A percentile compares a stretch with the other conserved stretches of the same genome.
Evolutionary conservation across 2,113 vertebrate genomes (phyloP).

Genomic region (Progne subis): DNA sequence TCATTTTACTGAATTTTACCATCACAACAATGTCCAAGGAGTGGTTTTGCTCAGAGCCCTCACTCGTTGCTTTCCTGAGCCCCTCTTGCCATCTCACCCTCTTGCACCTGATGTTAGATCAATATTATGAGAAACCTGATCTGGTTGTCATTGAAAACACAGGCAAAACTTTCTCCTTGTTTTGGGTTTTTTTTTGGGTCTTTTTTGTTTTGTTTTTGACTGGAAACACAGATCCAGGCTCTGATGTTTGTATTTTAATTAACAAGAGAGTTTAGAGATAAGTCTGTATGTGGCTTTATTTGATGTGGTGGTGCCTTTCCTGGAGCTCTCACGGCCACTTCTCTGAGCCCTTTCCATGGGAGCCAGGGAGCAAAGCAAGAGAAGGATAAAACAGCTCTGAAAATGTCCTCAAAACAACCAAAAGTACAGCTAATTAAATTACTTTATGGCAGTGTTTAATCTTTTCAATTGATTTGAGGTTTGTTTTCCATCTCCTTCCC

Average conservation of each 20-base stretch:
- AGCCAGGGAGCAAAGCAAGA: background rate
- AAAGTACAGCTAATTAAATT: background rate
- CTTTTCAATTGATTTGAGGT: background rate
- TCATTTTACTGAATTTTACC: background rate
- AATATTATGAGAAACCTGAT: conserved; percentile 5
- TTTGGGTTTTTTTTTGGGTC: background rate
- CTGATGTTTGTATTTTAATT: conserved; percentile 32
- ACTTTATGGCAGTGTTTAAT: background rate
- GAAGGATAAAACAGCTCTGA: background rate
- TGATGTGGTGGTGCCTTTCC: background rate
- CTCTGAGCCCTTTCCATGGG: fast-evolving
- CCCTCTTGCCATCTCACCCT: background rate
- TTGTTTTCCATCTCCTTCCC: background rate
- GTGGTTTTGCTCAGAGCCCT: background rate
- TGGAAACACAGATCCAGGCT: background rate
- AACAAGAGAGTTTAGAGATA: background rate
- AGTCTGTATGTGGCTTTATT: background rate
- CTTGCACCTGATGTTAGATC: background rate
- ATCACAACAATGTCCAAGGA: background rate
- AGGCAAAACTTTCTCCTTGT: background rate
- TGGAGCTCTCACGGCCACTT: background rate
- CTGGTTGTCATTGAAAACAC: conserved; percentile 7
- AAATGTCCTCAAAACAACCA: background rate
- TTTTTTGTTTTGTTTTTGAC: background rate
- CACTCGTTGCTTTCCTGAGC: background rate